phyloP scores from a whole-genome alignment of 2,888 invertebrate species.

The Endomychus coccineus region DNA sequence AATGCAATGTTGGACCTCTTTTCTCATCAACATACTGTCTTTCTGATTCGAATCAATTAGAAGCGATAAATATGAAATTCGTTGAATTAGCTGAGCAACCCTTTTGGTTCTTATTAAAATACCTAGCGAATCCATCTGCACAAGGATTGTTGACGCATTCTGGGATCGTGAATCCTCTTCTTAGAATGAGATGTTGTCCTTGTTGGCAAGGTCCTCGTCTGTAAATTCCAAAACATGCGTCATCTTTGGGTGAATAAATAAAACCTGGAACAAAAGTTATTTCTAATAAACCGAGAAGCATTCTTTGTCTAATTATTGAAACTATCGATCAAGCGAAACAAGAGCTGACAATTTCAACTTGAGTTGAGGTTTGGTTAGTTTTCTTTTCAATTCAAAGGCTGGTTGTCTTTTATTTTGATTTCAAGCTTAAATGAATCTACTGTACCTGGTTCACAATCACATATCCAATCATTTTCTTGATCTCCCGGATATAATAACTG shows the following conservation, averaged over 20 bases:
- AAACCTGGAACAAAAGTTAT: constrained; percentile 42
- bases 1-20: no score
- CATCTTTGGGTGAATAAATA: constrained; percentile 54
- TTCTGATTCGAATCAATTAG: no score
- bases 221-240: constrained; percentile 57
- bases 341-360: not conserved
- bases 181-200: constrained; percentile 51
- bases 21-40: no score
- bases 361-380: not conserved
- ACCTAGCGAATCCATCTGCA: constrained; percentile 47
- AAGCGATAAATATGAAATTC: no score
- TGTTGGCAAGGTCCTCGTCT: constrained; percentile 56
- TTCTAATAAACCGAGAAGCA: constrained; percentile 9
- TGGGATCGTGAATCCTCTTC: constrained; percentile 47
- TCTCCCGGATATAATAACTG: constrained; percentile 62
- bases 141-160: constrained; percentile 58
- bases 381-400: not conserved
- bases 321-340: no score
- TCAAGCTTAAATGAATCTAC: no score
- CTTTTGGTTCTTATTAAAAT: no score
- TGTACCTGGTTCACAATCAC: constrained; percentile 53
- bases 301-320: no score
- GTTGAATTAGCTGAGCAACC: no score
- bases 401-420: not conserved
- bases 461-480: constrained; percentile 54